Percentiles rank a stretch among this genome's conserved stretches.
These are phyloP conservation scores for Sibirionetta formosa DNA, from an alignment of 2,797 vertebrate species.

Conservation along the genomic window DNA sequence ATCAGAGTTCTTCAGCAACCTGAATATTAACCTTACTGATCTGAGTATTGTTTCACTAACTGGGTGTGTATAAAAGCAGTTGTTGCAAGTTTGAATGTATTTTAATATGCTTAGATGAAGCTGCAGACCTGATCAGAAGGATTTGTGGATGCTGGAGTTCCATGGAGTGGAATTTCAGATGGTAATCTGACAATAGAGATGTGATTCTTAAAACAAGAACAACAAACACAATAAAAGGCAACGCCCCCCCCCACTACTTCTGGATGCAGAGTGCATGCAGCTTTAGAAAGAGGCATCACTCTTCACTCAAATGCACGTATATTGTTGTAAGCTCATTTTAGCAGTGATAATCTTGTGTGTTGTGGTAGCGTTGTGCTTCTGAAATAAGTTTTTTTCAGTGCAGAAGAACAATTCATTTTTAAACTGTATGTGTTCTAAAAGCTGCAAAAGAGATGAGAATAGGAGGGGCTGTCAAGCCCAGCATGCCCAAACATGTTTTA, in stretches of 20 bases:
- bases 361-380: neutral
- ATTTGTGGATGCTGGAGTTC: neutral
- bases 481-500: constrained; percentile 69
- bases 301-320: neutral
- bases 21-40: neutral
- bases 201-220: neutral
- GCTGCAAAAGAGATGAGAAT: constrained; percentile 48
- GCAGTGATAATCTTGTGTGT: neutral
- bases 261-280: neutral
- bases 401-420: constrained; percentile 18
- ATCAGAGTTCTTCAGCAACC: neutral
- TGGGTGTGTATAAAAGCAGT: neutral
- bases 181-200: neutral
- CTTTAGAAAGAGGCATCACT: neutral
- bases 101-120: neutral
- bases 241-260: neutral
- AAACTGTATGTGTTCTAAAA: constrained; percentile 25
- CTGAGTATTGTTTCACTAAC: neutral
- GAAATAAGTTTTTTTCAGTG: neutral
- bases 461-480: constrained; percentile 44
- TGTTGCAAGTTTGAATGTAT: neutral
- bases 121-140: neutral
- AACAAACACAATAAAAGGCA: fast-evolving
- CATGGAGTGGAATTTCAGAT: neutral
- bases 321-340: neutral